Percentiles rank a stretch among this genome's conserved stretches.
Conservation (phyloP, 2,797 vertebrate genomes). For the Dipus sagitta region DNA sequence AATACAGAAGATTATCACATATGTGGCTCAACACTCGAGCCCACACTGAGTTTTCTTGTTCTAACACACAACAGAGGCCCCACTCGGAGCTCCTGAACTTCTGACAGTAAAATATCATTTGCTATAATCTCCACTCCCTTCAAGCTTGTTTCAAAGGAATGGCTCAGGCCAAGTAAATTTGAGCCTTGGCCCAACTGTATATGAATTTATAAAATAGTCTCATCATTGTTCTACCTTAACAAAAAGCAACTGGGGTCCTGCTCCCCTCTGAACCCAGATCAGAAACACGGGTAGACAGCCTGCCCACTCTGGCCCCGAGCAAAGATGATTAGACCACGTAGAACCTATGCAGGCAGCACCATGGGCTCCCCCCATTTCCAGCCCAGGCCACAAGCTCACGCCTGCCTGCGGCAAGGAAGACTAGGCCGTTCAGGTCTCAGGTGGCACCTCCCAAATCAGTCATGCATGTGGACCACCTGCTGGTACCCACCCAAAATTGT, state of each 20-base stretch:
- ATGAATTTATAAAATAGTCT: background rate
- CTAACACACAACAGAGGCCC: background rate
- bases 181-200: background rate
- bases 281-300: too few relatives aligned
- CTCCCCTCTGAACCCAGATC: too few relatives aligned
- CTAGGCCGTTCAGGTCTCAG: too few relatives aligned
- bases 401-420: too few relatives aligned
- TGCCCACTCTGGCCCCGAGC: too few relatives aligned
- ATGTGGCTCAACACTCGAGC: background rate
- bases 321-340: too few relatives aligned
- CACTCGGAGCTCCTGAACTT: background rate
- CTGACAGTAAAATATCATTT: background rate
- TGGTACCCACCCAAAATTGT: too few relatives aligned
- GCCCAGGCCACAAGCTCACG: too few relatives aligned
- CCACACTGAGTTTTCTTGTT: background rate
- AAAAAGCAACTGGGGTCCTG: background rate
- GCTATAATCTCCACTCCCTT: background rate
- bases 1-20: background rate
- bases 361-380: too few relatives aligned
- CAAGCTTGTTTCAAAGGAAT: background rate
- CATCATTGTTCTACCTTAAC: slow-evolving; percentile 30
- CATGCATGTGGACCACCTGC: too few relatives aligned
- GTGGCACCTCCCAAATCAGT: too few relatives aligned
- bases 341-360: too few relatives aligned
- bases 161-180: background rate